Percentiles rank a stretch among this genome's conserved stretches.
These are phyloP conservation scores for Desoria tigrina DNA, from an alignment of 2,888 invertebrate species.

Conservation along the genomic window DNA sequence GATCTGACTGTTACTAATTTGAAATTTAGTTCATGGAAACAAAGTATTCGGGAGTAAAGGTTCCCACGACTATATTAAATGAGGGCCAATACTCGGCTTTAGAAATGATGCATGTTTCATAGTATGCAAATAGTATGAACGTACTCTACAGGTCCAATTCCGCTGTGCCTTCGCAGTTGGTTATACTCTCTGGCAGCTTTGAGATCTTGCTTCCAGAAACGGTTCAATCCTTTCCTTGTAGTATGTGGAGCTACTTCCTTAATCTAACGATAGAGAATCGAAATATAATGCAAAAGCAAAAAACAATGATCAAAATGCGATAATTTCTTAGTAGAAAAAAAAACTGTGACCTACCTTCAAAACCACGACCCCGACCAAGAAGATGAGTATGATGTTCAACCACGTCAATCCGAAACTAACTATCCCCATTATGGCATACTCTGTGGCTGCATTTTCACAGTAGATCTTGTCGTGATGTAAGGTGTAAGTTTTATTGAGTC, in stretches of 20 bases:
- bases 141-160: no score
- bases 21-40: no score
- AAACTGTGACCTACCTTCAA: slow-evolving; percentile 64
- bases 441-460: slow-evolving; percentile 72
- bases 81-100: not conserved
- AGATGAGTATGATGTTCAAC: slow-evolving; percentile 80
- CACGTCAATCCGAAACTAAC: slow-evolving; percentile 77
- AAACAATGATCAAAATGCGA: not conserved
- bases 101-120: not conserved
- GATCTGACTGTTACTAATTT: no score
- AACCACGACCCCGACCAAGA: slow-evolving; percentile 75
- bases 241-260: slow-evolving; percentile 82
- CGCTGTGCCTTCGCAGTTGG: no score
- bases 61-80: not conserved
- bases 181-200: slow-evolving; percentile 71
- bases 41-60: no score
- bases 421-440: slow-evolving; percentile 75
- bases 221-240: slow-evolving; percentile 70
- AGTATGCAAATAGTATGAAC: no score
- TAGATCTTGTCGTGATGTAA: slow-evolving; percentile 63
- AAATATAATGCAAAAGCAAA: slow-evolving; percentile 11
- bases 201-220: slow-evolving; percentile 80
- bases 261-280: slow-evolving; percentile 65
- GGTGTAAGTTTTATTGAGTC: slow-evolving; percentile 10
- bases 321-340: not conserved